Evolutionary conservation across 1,140 invertebrate species (phyloP).

Genomic region (Lepidotrigona ventralis): DNA sequence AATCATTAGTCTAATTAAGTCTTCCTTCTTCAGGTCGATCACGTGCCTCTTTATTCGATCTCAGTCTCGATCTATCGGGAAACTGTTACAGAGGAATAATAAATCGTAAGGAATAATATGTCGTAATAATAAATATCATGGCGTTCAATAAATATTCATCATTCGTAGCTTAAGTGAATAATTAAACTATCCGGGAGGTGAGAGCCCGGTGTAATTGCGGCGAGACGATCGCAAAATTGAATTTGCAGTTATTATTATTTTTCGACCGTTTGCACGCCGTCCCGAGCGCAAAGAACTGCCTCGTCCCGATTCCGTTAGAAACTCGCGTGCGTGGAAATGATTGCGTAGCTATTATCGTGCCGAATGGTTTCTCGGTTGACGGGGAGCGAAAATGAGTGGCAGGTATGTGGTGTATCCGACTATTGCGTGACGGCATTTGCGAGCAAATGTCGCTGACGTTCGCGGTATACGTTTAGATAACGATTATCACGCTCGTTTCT

Average conservation of each 20-base stretch:
- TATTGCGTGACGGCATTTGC: slow-evolving; percentile 2
- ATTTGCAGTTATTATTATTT: background rate
- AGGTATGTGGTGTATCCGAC: background rate
- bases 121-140: slow-evolving; percentile 42
- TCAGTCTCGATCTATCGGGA: slow-evolving; percentile 11
- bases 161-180: background rate
- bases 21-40: slow-evolving; percentile 6
- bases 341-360: slow-evolving; percentile 23
- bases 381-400: slow-evolving; percentile 28
- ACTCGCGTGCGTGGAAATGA: slow-evolving; percentile 47
- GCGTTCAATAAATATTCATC: slow-evolving; percentile 16
- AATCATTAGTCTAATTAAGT: background rate
- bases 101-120: background rate
- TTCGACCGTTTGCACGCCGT: background rate
- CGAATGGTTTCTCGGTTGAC: slow-evolving; percentile 12
- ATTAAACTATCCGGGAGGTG: background rate
- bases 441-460: background rate
- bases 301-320: slow-evolving; percentile 52
- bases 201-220: background rate
- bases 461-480: background rate
- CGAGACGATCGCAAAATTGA: slow-evolving; percentile 38
- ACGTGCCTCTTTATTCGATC: background rate
- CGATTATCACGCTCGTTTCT: background rate
- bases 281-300: background rate
- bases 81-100: background rate